Evolutionary conservation across 2,797 vertebrate genomes (phyloP), one percentile per base, ranked within the genome.

Genomic region (Pitangus sulphuratus): DNA sequence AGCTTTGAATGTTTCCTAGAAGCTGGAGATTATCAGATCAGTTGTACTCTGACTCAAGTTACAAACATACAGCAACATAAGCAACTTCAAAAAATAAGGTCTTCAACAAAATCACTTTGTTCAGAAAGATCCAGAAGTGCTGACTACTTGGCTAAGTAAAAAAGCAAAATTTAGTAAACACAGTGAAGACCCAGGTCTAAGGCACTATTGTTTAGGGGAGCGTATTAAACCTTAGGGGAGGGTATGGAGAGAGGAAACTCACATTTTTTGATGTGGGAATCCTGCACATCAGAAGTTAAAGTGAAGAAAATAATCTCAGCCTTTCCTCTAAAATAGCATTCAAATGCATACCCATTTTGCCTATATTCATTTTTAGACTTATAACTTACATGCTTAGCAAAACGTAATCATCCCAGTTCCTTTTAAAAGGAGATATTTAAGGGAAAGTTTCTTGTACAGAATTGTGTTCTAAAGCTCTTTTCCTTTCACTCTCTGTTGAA

Each of bases 121-220:
- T 88, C 17, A 30, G 66, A 71, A 37, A 51, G 2, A 79, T 44
- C 2, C 14, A 79, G 20, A 39, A 7, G 16, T 62, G 8, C 8
- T 53, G 82, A n/a, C 20, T 3, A 20, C 5, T 28, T 12, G 12
- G 8, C 4, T 66, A 65, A n/a, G 16, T 39, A 35, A 69, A 85
- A 80, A 56, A 42, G 2, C 1, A 71, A 58, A 54, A n/a, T 5
- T 3, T 40, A 19, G 6, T 3, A 74, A 22, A 37, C n/a, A 62
- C 5, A 30, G 5, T 35, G 37, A 81, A 4, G 9, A 9, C 16
- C 21, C 2, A 31, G 13, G 15, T 6, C 16, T 69, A 28, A 42
- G 31, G 18, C 33, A 2, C 2, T 60, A 8, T 7, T 54, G 6
- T 1, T 48, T 24, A 33, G 4, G 8, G 4, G 7, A 81, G 7